Percentiles rank a stretch among this genome's conserved stretches.
These are phyloP conservation scores for Pantelozetes paolii DNA, from an alignment of 2,888 invertebrate species.

Conservation along the genomic window DNA sequence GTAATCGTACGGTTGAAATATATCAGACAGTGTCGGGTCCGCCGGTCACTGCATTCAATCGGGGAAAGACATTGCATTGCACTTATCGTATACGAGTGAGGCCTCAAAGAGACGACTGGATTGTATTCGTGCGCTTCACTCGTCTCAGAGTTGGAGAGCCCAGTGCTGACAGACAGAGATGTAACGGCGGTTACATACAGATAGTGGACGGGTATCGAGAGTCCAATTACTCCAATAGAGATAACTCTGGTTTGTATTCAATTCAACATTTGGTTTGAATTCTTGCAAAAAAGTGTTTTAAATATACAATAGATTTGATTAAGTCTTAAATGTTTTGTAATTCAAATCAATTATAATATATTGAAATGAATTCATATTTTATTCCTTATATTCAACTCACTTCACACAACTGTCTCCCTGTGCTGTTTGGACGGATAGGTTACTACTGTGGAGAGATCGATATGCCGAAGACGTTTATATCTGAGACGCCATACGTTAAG, in stretches of 20 bases:
- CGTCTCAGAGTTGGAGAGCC: slow-evolving; percentile 46
- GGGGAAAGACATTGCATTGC: slow-evolving; percentile 79
- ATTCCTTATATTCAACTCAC: background rate
- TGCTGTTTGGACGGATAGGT: slow-evolving; percentile 54
- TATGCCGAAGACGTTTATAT: slow-evolving; percentile 88
- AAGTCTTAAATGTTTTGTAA: background rate
- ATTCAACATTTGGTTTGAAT: background rate
- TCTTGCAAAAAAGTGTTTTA: too few species aligned
- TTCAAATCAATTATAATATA: background rate
- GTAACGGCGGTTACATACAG: slow-evolving; percentile 47
- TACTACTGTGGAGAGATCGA: slow-evolving; percentile 90
- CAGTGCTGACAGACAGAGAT: slow-evolving; percentile 44
- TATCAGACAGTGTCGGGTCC: slow-evolving; percentile 87
- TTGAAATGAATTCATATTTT: background rate
- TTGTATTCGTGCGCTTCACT: slow-evolving; percentile 56
- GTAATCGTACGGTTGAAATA: slow-evolving; percentile 88
- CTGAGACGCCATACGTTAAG: slow-evolving; percentile 87
- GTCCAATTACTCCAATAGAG: slow-evolving; percentile 44
- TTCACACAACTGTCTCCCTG: background rate
- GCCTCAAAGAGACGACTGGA: slow-evolving; percentile 83
- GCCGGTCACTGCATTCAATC: slow-evolving; percentile 72
- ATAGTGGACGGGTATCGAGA: slow-evolving; percentile 48
- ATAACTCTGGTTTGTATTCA: slow-evolving; percentile 39
- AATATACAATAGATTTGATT: too few species aligned
- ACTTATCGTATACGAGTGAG: slow-evolving; percentile 84